These are phyloP conservation scores for Automeris io DNA, from an alignment of 2,888 invertebrate genomes.

Conservation along the genomic window DNA sequence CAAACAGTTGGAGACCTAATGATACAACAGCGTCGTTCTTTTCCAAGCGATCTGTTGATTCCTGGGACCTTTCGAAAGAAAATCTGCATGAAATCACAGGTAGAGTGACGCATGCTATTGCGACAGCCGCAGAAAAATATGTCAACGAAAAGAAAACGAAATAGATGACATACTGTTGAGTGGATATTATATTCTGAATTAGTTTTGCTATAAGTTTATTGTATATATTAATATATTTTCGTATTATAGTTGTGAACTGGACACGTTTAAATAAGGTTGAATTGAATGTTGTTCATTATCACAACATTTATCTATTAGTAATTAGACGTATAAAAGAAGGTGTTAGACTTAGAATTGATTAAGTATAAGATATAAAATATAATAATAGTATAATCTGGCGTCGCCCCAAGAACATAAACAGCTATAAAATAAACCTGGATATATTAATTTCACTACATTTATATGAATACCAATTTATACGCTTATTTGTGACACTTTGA, in stretches of 20 bases:
- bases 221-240: conserved; percentile 12
- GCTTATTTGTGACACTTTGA: too few species aligned
- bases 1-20: conserved; percentile 72
- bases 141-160: conserved; percentile 29
- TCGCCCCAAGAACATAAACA: too few species aligned
- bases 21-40: conserved; percentile 55
- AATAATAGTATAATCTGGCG: too few species aligned
- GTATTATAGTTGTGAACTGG: conserved; percentile 58
- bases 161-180: conserved; percentile 3
- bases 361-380: too few species aligned
- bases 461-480: too few species aligned
- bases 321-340: conserved; percentile 9
- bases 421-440: too few species aligned
- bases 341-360: too few species aligned
- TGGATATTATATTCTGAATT: background rate
- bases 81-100: conserved; percentile 67
- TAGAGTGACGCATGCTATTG: conserved; percentile 60
- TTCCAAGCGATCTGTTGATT: conserved; percentile 57
- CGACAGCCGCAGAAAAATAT: conserved; percentile 59
- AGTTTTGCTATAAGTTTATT: background rate
- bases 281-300: conserved; percentile 61
- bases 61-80: conserved; percentile 67
- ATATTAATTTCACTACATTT: too few species aligned
- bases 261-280: conserved; percentile 45
- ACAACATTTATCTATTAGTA: conserved; percentile 37